phyloP scores from a whole-genome alignment of 2,797 vertebrate species.

The Pseudochirops corinnae region DNA sequence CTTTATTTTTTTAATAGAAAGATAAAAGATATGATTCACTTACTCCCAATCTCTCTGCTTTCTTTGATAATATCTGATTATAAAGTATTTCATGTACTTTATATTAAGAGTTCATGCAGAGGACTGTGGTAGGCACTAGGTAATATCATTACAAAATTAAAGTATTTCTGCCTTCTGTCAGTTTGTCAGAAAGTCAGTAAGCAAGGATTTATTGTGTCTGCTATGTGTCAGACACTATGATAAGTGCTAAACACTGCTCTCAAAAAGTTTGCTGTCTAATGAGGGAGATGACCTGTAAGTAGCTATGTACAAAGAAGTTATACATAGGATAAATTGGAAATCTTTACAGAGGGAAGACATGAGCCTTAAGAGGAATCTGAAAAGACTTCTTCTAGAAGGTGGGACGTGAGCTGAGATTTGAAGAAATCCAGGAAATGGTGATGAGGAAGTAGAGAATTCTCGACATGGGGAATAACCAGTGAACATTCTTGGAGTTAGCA shows the following conservation, averaged over 20 bases:
- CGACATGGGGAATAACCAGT: neutral
- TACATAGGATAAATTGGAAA: neutral
- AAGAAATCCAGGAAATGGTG: neutral
- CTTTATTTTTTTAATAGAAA: neutral
- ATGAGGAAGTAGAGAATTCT: neutral
- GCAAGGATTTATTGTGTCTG: neutral
- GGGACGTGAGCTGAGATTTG: neutral
- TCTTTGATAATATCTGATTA: neutral
- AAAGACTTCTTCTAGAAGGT: neutral
- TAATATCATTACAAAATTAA: too few relatives aligned
- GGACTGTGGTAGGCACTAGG: too few relatives aligned
- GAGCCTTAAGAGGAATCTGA: neutral
- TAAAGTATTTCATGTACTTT: neutral
- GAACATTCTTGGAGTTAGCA: neutral
- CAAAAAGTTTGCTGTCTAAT: neutral
- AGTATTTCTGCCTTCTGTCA: too few relatives aligned
- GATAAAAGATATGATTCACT: neutral
- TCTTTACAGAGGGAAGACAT: neutral
- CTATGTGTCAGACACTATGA: neutral
- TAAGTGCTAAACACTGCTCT: neutral
- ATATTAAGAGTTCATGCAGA: too few relatives aligned
- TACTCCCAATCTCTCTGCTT: neutral
- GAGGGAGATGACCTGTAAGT: neutral
- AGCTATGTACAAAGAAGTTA: neutral
- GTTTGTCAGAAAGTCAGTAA: neutral